Conservation (phyloP, 2,797 vertebrate genomes). For the Alcedo quadribrachys region DNA sequence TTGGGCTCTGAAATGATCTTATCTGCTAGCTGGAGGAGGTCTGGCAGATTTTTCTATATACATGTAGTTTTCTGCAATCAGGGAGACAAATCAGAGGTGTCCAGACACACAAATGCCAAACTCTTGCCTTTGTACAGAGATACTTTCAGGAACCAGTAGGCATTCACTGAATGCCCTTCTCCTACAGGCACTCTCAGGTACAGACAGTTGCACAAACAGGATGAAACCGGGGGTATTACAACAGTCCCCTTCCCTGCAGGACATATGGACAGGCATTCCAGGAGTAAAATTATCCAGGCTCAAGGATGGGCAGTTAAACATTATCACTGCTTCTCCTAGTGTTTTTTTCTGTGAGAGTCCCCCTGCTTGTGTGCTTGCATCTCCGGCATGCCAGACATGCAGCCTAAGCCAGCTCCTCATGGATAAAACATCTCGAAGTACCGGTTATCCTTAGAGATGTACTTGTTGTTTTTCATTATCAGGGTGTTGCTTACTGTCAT, state of each 20-base stretch:
- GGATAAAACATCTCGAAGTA: conserved; percentile 55
- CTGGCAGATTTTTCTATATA: neutral
- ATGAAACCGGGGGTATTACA: neutral
- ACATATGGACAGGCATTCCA: neutral
- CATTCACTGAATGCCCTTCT: neutral
- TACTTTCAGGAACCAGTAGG: neutral
- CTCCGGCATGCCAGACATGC: conserved; percentile 9
- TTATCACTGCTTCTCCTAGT: conserved; percentile 2
- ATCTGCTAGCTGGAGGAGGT: neutral
- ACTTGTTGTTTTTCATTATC: conserved; percentile 25
- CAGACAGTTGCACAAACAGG: neutral
- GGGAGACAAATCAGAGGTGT: neutral
- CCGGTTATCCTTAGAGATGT: conserved; percentile 16
- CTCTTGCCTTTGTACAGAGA: neutral
- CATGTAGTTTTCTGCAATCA: neutral
- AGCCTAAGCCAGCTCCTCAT: neutral
- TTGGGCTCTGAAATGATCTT: neutral
- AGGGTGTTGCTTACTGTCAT: neutral
- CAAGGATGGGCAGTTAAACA: conserved; percentile 6
- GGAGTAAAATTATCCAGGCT: conserved; percentile 13
- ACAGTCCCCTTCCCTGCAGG: neutral
- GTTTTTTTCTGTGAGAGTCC: neutral
- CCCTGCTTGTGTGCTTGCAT: neutral
- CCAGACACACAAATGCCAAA: neutral
- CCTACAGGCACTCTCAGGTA: neutral